Conservation (phyloP, 1,140 invertebrate genomes). For the Thaumetopoea pityocampa region DNA sequence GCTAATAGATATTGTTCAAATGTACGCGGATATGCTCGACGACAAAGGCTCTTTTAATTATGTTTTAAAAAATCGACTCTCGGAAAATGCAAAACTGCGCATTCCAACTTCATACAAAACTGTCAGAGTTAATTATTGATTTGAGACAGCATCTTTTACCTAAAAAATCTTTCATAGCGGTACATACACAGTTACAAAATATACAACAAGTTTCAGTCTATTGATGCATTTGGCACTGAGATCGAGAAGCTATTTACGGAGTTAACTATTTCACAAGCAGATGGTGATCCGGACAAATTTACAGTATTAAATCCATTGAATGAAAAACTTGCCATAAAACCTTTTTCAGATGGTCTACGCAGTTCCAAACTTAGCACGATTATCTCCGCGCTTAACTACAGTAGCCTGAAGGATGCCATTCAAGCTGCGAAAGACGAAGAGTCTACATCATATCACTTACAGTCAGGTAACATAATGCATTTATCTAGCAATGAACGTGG, state of each 20-base stretch:
- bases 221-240: constrained; percentile 17
- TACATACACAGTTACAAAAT: constrained; percentile 12
- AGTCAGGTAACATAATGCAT: constrained; percentile 1
- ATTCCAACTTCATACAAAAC: constrained; percentile 7
- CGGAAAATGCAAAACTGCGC: constrained; percentile 16
- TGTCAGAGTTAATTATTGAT: constrained; percentile 7
- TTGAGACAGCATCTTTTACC: constrained; percentile 16
- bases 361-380: constrained; percentile 16
- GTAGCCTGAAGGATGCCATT: constrained; percentile 20
- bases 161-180: constrained; percentile 18
- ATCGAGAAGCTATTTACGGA: constrained; percentile 22
- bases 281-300: constrained; percentile 12
- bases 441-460: background rate
- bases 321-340: constrained; percentile 24
- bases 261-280: constrained; percentile 19
- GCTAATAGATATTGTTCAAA: constrained; percentile 30
- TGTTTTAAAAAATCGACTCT: constrained; percentile 20
- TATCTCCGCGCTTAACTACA: constrained; percentile 19
- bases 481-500: background rate
- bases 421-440: constrained; percentile 22
- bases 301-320: constrained; percentile 18
- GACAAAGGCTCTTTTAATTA: constrained; percentile 11
- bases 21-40: constrained; percentile 29
- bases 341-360: constrained; percentile 17
- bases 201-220: constrained; percentile 12